Conservation (phyloP, 2,888 invertebrate genomes). For the Eilema griseolum region DNA sequence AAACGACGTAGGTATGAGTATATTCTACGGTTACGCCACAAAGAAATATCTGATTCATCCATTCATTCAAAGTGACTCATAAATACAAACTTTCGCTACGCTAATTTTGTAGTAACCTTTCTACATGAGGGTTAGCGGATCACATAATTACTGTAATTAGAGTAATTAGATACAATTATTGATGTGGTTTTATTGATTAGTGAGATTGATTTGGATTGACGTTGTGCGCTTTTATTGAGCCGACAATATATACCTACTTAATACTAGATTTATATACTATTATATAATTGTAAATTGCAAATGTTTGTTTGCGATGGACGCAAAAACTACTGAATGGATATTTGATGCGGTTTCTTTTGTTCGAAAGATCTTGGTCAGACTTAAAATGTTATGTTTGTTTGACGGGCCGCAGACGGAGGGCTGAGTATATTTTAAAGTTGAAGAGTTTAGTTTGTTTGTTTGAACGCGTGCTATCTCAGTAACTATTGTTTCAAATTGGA, state of each 20-base stretch:
- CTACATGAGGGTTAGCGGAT: slow-evolving; percentile 43
- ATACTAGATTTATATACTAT: no score
- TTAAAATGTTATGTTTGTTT: no score
- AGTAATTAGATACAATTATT: slow-evolving; percentile 30
- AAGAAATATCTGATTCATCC: slow-evolving; percentile 48
- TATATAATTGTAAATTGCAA: no score
- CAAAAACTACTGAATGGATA: no score
- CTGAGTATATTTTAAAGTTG: neutral
- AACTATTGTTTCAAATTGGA: no score
- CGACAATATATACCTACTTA: no score
- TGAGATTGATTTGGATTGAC: neutral
- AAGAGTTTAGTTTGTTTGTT: no score
- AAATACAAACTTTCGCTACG: slow-evolving; percentile 46
- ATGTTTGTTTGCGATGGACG: no score
- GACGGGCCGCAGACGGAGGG: no score
- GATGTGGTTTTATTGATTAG: slow-evolving; percentile 5
- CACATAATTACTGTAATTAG: slow-evolving; percentile 30
- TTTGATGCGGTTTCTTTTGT: no score
- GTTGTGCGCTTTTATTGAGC: neutral
- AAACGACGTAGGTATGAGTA: neutral
- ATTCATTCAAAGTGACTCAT: slow-evolving; percentile 41
- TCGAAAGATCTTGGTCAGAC: no score
- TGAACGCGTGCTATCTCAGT: no score
- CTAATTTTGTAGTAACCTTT: slow-evolving; percentile 43
- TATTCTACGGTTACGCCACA: slow-evolving; percentile 26